phyloP scores from a whole-genome alignment of 2,113 vertebrate genomes.

The Vulpes vulpes region DNA sequence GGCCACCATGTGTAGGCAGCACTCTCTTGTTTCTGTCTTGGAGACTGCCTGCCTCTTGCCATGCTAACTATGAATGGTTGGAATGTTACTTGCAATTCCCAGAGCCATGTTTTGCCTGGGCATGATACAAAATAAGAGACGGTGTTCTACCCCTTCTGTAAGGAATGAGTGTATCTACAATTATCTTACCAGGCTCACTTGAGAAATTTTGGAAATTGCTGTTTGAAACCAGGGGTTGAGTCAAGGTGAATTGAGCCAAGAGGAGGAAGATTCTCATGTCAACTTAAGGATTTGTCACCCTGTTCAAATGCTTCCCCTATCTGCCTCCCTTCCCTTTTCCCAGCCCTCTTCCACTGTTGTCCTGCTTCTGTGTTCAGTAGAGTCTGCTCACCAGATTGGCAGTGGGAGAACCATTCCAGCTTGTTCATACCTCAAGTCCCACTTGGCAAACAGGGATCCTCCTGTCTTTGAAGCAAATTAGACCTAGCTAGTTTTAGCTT shows the following conservation, averaged over 20 bases:
- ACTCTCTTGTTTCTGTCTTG: neutral
- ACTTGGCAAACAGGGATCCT: constrained; percentile 7
- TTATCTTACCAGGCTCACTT: neutral
- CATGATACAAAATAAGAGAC: neutral
- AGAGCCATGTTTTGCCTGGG: neutral
- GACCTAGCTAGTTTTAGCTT: constrained; percentile 9
- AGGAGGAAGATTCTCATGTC: neutral
- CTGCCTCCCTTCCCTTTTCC: neutral
- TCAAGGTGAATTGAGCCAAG: neutral
- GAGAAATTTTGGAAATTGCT: constrained; percentile 31
- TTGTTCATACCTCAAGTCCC: neutral
- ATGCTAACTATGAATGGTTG: neutral
- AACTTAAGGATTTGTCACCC: neutral
- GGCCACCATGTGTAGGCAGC: neutral
- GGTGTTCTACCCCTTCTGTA: neutral
- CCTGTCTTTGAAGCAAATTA: constrained; percentile 21
- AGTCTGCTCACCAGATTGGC: neutral
- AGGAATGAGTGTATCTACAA: neutral
- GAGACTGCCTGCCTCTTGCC: neutral
- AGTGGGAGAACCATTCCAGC: neutral
- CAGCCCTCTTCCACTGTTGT: neutral
- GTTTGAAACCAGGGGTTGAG: constrained; percentile 42
- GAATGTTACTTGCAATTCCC: neutral
- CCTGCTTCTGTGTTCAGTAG: neutral
- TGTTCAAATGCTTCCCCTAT: neutral